Conservation (phyloP, 2,888 invertebrate genomes). For the Agrochola litura region DNA sequence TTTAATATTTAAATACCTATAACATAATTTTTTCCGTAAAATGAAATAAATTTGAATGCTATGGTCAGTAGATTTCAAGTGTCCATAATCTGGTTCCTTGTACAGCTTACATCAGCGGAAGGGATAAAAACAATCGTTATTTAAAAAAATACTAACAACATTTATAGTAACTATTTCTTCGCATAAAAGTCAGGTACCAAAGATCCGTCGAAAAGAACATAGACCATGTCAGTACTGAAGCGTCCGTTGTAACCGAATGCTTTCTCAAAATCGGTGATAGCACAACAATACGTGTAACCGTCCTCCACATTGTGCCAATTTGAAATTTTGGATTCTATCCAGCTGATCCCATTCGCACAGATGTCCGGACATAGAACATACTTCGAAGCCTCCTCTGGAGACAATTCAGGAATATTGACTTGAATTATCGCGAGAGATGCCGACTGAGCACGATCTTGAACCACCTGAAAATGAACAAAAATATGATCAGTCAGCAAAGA, state of each 20-base stretch:
- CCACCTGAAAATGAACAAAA: slow-evolving; percentile 70
- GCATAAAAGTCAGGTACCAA: slow-evolving; percentile 2
- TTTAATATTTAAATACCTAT: slow-evolving; percentile 10
- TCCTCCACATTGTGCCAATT: slow-evolving; percentile 70
- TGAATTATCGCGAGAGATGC: slow-evolving; percentile 79
- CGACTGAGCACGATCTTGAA: slow-evolving; percentile 69
- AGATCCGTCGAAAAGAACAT: slow-evolving; percentile 22
- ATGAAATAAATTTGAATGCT: neutral
- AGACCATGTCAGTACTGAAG: slow-evolving; percentile 57
- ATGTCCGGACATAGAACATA: slow-evolving; percentile 75
- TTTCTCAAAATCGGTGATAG: slow-evolving; percentile 71
- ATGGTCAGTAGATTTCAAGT: neutral
- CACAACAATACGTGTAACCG: slow-evolving; percentile 79
- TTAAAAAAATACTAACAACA: neutral
- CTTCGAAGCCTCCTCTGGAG: slow-evolving; percentile 44
- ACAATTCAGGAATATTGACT: slow-evolving; percentile 77
- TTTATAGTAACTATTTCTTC: slow-evolving; percentile 6
- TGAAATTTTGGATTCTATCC: slow-evolving; percentile 72
- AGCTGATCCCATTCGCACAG: slow-evolving; percentile 67
- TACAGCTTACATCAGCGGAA: neutral
- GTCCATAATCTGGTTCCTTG: neutral
- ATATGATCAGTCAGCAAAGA: neutral
- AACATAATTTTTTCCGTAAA: neutral
- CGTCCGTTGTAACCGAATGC: slow-evolving; percentile 63
- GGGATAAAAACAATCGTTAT: neutral